Evolutionary conservation across 2,888 invertebrate genomes (phyloP).

Genomic region (Caenorhabditis afra): DNA sequence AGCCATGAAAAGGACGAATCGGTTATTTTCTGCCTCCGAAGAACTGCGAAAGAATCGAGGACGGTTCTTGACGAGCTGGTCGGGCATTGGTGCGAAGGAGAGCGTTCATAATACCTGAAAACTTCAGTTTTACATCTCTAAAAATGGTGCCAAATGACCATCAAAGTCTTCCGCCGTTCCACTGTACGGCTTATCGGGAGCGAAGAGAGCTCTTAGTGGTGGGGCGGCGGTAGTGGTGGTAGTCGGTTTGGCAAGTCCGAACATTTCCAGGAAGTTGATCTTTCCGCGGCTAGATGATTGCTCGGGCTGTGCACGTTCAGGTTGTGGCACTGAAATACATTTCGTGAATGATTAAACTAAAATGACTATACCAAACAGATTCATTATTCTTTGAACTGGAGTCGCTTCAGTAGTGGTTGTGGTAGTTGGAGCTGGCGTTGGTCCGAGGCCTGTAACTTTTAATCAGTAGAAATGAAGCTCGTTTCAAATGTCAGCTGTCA

Average conservation of each 20-base stretch:
- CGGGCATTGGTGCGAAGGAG: conserved; percentile 62
- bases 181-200: conserved; percentile 55
- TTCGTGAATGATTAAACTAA: no score
- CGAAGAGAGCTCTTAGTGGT: conserved; percentile 62
- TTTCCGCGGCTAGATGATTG: conserved; percentile 52
- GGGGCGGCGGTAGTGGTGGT: conserved; percentile 65
- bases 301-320: conserved; percentile 43
- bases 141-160: conserved; percentile 13
- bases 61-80: conserved; percentile 62
- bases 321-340: conserved; percentile 48
- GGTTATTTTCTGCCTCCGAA: conserved; percentile 59
- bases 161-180: conserved; percentile 60
- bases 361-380: conserved; percentile 40
- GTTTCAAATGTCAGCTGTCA: neutral
- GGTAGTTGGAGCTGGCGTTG: conserved; percentile 44
- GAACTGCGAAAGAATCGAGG: conserved; percentile 62
- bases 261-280: conserved; percentile 58
- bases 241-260: conserved; percentile 57
- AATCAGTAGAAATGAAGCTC: neutral
- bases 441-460: neutral
- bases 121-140: neutral
- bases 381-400: conserved; percentile 60
- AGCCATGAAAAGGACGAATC: neutral
- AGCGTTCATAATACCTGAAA: conserved; percentile 65
- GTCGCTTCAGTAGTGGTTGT: conserved; percentile 57